Percentiles rank a stretch among this genome's conserved stretches.
These are phyloP conservation scores for Oriolus oriolus DNA, from an alignment of 2,113 vertebrate species.

Conservation along the genomic window DNA sequence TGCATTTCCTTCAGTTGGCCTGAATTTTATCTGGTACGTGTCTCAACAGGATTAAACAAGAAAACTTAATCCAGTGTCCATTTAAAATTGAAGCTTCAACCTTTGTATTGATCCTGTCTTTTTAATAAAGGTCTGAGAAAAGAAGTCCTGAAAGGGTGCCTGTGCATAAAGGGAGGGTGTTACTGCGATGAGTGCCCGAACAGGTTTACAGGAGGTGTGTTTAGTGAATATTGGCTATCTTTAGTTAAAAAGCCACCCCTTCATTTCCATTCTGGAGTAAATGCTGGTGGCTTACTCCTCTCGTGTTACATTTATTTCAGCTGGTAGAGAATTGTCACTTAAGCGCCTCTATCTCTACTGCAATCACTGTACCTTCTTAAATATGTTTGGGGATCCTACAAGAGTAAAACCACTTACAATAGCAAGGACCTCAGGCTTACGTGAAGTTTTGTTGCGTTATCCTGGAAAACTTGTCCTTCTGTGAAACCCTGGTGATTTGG, in stretches of 20 bases:
- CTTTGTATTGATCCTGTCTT: neutral
- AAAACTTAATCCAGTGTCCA: neutral
- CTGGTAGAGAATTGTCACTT: neutral
- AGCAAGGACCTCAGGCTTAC: neutral
- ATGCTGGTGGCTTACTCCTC: neutral
- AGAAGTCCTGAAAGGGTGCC: neutral
- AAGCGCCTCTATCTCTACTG: neutral
- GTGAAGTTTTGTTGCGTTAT: neutral
- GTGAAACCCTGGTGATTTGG: neutral
- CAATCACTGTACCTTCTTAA: neutral
- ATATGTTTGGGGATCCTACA: neutral
- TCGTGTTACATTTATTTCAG: neutral
- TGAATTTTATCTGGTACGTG: neutral
- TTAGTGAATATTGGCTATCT: neutral
- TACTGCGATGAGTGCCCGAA: neutral
- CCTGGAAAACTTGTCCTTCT: neutral
- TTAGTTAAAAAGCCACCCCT: neutral
- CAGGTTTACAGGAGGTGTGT: neutral
- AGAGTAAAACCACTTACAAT: neutral
- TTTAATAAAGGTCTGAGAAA: neutral
- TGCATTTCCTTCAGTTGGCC: neutral
- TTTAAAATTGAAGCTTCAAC: neutral
- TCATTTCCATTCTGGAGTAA: neutral
- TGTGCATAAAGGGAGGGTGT: neutral
- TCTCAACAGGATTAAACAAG: neutral